Evolutionary conservation across 2,113 vertebrate species (phyloP), one percentile per base, ranked within the genome.

Genomic region (Cyanocitta stelleri): DNA sequence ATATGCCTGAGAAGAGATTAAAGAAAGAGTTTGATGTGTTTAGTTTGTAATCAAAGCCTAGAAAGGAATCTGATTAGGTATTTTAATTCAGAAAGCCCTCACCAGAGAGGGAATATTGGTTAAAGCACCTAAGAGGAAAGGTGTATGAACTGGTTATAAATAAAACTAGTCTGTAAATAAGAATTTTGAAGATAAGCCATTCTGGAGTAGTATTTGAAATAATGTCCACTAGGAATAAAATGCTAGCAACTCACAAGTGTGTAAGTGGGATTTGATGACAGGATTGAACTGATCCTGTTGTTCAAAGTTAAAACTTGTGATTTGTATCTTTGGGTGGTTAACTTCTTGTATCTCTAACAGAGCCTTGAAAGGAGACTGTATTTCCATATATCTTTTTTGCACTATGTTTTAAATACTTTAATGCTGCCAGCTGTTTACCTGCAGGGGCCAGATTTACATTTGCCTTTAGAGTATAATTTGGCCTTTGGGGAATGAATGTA

Each of bases 401-500:
- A 93, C 87, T 1, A 2, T 80, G 71, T 64, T 94, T 96, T 94
- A 80, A 95, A 94, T 95, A 85, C 75, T 90, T 94, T 68, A 96
- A 93, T 96, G 54, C 78, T 94, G 58, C 74, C 90, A 97, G 95
- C 90, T 96, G 95, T 93, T 95, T 90, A 85, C 87, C 96, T 95
- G 49, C 90, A 90, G 94, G 94, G 95, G 37, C 66, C 41, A 58
- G 18, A 94, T 96, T 96, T 97, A 87, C 94, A 95, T 96, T 95
- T 85, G 37, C 74, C 44, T 48, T 82, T 39, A 55, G 77, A n/a
- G 30, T 37, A 68, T 89, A 79, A 79, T 89, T 82, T 64, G 49
- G 85, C 62, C 93, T 91, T 76, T 64, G n/a, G 74, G 58, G 54
- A 95, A 90, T 67, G 41, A 89, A 48, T 7, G 58, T 54, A 87